Conservation (phyloP, 1,140 invertebrate species). For the Mylabris phalerata region DNA sequence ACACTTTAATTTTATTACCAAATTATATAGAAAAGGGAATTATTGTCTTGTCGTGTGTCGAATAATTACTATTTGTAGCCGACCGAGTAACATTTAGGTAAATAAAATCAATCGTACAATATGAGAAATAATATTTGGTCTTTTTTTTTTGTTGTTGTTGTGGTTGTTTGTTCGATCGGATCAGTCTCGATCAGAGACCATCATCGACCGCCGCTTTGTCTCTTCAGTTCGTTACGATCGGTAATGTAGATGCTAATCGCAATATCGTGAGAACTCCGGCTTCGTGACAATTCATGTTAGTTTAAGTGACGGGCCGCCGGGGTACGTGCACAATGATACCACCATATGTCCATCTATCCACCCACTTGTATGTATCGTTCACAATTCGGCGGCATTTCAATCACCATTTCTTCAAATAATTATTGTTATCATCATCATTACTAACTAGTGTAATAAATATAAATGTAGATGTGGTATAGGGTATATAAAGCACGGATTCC, state of each 20-base stretch:
- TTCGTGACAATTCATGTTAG: slow-evolving; percentile 29
- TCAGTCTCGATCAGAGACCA: slow-evolving; percentile 3
- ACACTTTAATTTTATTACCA: no score
- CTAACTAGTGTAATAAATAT: no score
- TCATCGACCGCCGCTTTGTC: slow-evolving; percentile 15
- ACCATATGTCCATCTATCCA: not conserved
- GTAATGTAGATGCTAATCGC: slow-evolving; percentile 32
- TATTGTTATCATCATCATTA: no score
- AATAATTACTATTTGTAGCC: not conserved
- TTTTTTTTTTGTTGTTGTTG: not conserved
- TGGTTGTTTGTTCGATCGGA: not conserved
- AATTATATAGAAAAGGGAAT: no score
- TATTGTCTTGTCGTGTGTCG: no score
- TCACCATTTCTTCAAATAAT: no score
- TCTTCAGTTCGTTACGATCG: slow-evolving; percentile 22
- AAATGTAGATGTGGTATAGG: no score
- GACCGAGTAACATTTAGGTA: not conserved
- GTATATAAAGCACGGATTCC: no score
- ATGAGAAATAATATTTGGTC: not conserved
- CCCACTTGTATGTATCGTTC: not conserved
- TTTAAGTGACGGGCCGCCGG: slow-evolving; percentile 20
- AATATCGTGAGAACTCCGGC: slow-evolving; percentile 23
- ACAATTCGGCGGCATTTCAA: no score
- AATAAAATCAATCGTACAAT: not conserved
- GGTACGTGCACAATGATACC: not conserved